phyloP scores from a whole-genome alignment of 2,113 vertebrate species.

The Chauna torquata region DNA sequence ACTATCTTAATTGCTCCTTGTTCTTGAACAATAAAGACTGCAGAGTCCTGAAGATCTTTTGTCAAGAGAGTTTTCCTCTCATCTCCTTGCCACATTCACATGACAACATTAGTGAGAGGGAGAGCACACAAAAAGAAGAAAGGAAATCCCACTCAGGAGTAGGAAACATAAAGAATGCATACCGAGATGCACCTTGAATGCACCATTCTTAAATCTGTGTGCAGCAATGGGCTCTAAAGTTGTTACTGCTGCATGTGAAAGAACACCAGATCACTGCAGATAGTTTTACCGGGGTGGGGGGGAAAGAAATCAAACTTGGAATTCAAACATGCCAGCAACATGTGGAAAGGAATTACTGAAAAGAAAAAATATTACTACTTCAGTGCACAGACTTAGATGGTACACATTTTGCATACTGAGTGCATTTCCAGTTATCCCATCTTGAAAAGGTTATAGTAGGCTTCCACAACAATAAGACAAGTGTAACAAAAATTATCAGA shows the following conservation, averaged over 20 bases:
- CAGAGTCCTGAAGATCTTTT: not conserved
- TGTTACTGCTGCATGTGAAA: not conserved
- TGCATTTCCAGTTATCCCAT: not conserved
- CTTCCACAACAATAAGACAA: not conserved
- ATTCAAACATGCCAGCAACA: not conserved
- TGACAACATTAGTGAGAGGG: fast-evolving
- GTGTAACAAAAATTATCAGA: not conserved
- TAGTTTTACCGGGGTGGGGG: no score
- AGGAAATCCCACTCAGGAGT: not conserved
- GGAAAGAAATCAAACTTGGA: not conserved
- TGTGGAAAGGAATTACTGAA: not conserved
- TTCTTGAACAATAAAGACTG: not conserved
- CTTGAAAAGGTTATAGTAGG: not conserved
- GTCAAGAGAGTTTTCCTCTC: not conserved
- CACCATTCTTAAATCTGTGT: not conserved
- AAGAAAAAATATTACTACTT: not conserved
- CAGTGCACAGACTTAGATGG: not conserved
- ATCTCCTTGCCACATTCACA: not conserved
- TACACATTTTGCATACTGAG: not conserved
- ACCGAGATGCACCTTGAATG: not conserved
- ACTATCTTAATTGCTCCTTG: not conserved
- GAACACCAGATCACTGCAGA: not conserved
- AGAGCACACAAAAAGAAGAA: not conserved
- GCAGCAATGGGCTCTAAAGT: not conserved
- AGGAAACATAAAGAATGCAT: not conserved